Conservation (phyloP, 2,888 invertebrate genomes). For the Ernsta delagoae region DNA sequence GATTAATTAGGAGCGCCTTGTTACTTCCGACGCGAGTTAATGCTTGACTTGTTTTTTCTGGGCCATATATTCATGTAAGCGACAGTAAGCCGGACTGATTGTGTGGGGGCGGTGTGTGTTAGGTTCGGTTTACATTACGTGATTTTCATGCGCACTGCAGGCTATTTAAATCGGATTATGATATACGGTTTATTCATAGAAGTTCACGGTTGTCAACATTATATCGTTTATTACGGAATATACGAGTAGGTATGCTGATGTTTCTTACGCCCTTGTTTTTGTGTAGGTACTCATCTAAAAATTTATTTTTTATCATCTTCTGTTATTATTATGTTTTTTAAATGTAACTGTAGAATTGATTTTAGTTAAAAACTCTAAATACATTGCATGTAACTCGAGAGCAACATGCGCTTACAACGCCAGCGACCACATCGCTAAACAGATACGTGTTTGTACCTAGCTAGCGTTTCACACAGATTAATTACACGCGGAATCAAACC, state of each 20-base stretch:
- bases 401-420: constrained; percentile 8
- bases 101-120: constrained; percentile 11
- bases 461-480: constrained; percentile 51
- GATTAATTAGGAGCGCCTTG: constrained; percentile 57
- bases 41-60: constrained; percentile 21
- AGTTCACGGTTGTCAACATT: too few relatives aligned
- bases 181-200: not conserved
- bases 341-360: too few relatives aligned
- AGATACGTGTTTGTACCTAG: constrained; percentile 50
- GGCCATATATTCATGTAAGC: constrained; percentile 27
- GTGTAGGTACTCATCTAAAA: too few relatives aligned
- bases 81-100: constrained; percentile 27
- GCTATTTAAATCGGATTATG: not conserved
- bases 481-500: constrained; percentile 54
- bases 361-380: too few relatives aligned
- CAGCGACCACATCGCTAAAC: constrained; percentile 50
- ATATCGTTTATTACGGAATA: too few relatives aligned
- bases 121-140: constrained; percentile 17
- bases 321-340: too few relatives aligned
- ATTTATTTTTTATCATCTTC: too few relatives aligned
- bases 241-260: too few relatives aligned
- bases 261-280: too few relatives aligned
- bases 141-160: constrained; percentile 7
- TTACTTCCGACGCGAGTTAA: constrained; percentile 42
- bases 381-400: not conserved